These are phyloP conservation scores for Etia nguti DNA, from an alignment of 2,113 vertebrate genomes.

Conservation along the genomic window DNA sequence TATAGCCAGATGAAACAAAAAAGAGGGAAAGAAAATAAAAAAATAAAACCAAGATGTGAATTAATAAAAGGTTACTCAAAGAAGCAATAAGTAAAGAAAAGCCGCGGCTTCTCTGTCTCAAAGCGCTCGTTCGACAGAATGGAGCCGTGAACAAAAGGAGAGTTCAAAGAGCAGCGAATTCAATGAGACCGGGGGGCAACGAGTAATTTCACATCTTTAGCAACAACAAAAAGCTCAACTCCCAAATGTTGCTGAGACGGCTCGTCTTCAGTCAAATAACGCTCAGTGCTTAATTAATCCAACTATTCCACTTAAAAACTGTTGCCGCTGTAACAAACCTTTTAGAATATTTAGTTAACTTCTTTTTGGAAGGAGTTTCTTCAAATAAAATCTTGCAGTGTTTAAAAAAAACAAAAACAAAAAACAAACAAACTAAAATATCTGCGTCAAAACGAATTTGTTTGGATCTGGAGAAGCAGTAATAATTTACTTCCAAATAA, in stretches of 20 bases:
- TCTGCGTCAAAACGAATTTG: conserved; percentile 33
- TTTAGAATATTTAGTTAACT: not conserved
- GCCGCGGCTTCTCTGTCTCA: not conserved
- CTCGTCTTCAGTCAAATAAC: not conserved
- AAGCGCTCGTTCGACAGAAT: not conserved
- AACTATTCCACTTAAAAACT: not conserved
- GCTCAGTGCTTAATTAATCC: not conserved
- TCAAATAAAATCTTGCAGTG: not conserved
- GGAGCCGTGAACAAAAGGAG: not conserved
- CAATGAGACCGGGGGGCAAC: not conserved
- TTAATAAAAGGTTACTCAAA: conserved; percentile 30
- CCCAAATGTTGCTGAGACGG: not conserved
- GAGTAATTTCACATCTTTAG: not conserved
- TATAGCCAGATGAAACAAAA: not conserved
- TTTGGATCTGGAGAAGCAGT: conserved; percentile 51
- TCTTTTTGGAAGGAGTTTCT: not conserved
- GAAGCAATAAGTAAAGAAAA: conserved; percentile 17
- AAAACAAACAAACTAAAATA: not conserved
- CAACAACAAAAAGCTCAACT: not conserved
- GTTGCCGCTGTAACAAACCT: not conserved
- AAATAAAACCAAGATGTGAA: not conserved
- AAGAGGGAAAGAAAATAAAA: not conserved
- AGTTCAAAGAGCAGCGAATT: not conserved
- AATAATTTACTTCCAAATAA: conserved; percentile 75
- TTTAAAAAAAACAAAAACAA: not conserved